Evolutionary conservation across 1,140 invertebrate genomes (phyloP), one percentile per base, ranked within the genome.

Genomic region (Drosophila asahinai): DNA sequence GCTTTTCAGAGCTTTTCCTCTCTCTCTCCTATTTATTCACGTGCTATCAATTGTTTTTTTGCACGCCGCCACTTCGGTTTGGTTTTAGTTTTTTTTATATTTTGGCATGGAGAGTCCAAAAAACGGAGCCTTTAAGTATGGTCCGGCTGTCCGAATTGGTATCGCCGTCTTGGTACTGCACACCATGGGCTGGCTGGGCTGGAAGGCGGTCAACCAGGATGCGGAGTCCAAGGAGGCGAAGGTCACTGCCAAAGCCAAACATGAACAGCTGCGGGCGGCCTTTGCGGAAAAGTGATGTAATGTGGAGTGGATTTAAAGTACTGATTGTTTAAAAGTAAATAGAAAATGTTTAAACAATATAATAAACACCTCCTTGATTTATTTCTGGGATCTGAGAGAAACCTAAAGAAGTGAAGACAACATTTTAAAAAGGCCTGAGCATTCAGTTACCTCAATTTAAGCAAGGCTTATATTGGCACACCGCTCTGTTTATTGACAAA

Each of bases 81-180:
- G 27, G 14, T 14, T 30, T 15, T 15, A n/a, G 19, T n/a, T 49
- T 72, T 36, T 60, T 30, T 38, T 1, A 30, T 30, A 30, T 30
- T 27, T 43, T 48, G 52, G 17, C 47, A 87, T 87, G 83, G 73
- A 78, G 30, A 62, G 17, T 8, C 45, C 40, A 27, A 89, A 70
- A 33, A 64, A 49, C 43, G 60, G 54, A 61, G 11, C 40, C 27
- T 64, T 78, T 12, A 64, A 79, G 2, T 58, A 65, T 25, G 80
- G 45, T 15, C 84, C 84, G 4, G 73, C 81, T 60, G 52, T 84
- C 17, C 81, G 84, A 11, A 87, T 87, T 17, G 84, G 84, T 17
- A 61, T 78, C 9, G 84, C 87, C 15, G 86, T 87, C 17, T 33
- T 87, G 42, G 70, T 89, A 14, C 59, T 87, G 22, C 84, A 87